phyloP scores from a whole-genome alignment of 2,113 vertebrate species.

The Talpa occidentalis region DNA sequence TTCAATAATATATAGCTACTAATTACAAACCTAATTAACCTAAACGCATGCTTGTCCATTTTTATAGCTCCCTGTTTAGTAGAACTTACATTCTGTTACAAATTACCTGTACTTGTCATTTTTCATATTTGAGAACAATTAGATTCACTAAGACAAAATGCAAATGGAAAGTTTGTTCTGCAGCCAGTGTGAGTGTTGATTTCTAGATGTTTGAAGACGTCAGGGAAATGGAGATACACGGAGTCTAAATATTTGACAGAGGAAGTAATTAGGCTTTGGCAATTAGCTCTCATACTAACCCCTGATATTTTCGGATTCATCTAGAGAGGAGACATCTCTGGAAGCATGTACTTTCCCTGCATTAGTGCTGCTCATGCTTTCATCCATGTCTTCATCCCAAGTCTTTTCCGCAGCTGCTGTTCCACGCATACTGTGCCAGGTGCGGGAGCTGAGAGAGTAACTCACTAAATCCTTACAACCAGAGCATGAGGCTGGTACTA shows the following conservation, averaged over 20 bases:
- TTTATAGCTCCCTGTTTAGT: constrained; percentile 18
- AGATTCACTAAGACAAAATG: constrained; percentile 12
- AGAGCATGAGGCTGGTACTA: background rate
- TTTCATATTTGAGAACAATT: constrained; percentile 24
- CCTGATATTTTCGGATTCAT: background rate
- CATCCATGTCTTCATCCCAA: background rate
- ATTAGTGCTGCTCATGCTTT: background rate
- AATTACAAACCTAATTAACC: background rate
- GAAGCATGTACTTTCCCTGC: background rate
- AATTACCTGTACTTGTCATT: background rate
- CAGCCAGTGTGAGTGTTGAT: background rate
- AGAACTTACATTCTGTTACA: background rate
- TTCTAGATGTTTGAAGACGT: background rate
- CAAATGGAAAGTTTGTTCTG: background rate
- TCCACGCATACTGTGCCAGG: background rate
- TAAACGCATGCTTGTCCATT: background rate
- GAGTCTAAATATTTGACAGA: background rate
- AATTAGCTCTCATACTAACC: constrained; percentile 8
- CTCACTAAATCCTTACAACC: background rate
- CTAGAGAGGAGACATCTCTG: background rate
- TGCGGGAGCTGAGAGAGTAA: background rate
- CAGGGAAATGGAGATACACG: background rate
- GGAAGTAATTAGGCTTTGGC: background rate
- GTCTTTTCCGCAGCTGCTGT: background rate
- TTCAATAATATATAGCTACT: background rate